These are phyloP conservation scores for Empidonax traillii DNA, from an alignment of 2,113 vertebrate genomes.

Conservation along the genomic window DNA sequence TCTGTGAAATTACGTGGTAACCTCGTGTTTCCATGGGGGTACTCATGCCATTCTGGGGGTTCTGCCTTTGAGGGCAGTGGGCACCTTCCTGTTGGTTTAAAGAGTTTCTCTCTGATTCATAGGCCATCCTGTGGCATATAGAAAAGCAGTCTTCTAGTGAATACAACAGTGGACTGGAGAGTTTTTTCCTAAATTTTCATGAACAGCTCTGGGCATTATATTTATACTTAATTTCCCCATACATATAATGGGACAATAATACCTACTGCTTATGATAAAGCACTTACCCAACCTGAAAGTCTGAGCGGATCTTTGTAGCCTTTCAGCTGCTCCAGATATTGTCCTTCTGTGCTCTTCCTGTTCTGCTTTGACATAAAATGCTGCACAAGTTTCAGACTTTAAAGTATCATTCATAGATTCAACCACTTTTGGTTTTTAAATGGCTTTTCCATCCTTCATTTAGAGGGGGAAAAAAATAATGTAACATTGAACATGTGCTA, in stretches of 20 bases:
- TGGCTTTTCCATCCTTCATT: conserved; percentile 22
- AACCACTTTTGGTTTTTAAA: background rate
- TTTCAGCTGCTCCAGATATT: background rate
- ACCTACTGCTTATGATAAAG: background rate
- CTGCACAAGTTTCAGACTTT: background rate
- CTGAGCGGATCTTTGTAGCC: background rate
- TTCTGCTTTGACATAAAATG: background rate
- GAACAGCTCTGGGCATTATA: background rate
- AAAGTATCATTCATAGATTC: background rate
- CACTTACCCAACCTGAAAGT: background rate
- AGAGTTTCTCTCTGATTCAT: background rate
- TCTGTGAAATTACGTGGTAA: background rate
- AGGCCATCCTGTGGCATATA: background rate
- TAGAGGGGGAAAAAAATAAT: background rate
- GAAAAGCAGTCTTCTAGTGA: background rate
- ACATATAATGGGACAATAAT: background rate
- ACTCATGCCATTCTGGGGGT: background rate
- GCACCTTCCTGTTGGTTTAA: background rate
- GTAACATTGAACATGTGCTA: background rate
- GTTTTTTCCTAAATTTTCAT: background rate
- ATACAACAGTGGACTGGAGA: background rate
- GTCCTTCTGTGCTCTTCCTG: background rate
- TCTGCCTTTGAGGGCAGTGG: background rate
- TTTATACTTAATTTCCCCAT: background rate
- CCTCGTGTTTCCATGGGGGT: fast-evolving